These are phyloP conservation scores for Sycophila sp. DNA, from an alignment of 1,140 invertebrate species.

Conservation along the genomic window DNA sequence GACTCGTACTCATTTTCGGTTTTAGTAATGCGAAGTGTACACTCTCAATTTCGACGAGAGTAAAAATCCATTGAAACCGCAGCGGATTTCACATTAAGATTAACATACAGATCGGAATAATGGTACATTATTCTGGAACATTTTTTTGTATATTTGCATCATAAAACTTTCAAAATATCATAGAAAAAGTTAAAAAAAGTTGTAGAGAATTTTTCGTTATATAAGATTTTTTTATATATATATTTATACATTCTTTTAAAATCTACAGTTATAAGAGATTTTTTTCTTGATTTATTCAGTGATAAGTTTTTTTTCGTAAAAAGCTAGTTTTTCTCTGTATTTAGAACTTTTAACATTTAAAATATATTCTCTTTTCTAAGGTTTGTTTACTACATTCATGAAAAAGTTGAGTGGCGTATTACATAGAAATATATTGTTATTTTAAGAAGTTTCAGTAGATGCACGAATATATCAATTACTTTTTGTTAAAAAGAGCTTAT, in stretches of 20 bases:
- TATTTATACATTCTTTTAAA: background rate
- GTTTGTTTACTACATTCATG: too few relatives aligned
- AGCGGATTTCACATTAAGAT: background rate
- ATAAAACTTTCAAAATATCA: slow-evolving; percentile 34
- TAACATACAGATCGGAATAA: background rate
- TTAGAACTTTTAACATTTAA: background rate
- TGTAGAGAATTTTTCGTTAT: background rate
- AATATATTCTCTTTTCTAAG: background rate
- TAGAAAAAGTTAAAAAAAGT: slow-evolving; percentile 21
- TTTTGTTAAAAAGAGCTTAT: too few relatives aligned
- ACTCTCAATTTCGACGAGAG: background rate
- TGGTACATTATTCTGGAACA: background rate
- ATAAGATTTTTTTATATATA: background rate
- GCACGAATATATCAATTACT: too few relatives aligned
- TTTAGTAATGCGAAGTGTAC: background rate
- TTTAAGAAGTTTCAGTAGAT: too few relatives aligned
- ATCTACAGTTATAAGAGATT: background rate
- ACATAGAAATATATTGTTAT: too few relatives aligned
- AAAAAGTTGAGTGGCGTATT: too few relatives aligned
- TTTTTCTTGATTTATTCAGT: background rate
- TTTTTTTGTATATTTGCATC: slow-evolving; percentile 15
- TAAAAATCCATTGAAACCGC: slow-evolving; percentile 1
- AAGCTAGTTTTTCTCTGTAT: background rate
- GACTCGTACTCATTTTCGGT: background rate
- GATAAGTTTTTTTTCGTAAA: background rate